Evolutionary conservation across 2,888 invertebrate species (phyloP).

Genomic region (Chouioia cunea): DNA sequence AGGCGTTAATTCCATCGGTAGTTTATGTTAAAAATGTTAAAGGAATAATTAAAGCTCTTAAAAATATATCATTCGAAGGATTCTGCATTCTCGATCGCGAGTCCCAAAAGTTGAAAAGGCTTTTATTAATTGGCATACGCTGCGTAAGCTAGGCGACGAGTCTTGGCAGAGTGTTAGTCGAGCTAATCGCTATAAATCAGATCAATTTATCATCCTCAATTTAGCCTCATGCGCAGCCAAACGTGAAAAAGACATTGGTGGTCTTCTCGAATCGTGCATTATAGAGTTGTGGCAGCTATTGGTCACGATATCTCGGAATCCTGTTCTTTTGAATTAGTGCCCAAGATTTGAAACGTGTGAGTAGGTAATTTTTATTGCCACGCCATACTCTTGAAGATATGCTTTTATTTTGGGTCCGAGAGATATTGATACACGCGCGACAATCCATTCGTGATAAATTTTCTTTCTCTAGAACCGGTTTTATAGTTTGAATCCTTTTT

Average conservation of each 20-base stretch:
- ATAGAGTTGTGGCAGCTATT: background rate
- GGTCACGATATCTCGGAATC: background rate
- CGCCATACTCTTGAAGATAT: too few relatives aligned
- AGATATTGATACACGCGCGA: conserved; percentile 21
- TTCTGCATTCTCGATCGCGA: too few relatives aligned
- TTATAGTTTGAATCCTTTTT: background rate
- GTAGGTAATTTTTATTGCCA: conserved; percentile 35
- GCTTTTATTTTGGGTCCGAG: background rate
- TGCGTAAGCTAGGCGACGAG: conserved; percentile 27
- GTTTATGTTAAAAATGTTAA: too few relatives aligned
- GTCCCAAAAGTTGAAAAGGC: background rate
- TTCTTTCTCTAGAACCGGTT: conserved; percentile 8
- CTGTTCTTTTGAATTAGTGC: background rate
- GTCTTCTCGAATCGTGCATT: conserved; percentile 19
- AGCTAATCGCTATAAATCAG: conserved; percentile 26
- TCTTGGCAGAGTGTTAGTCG: conserved; percentile 15
- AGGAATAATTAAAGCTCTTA: too few relatives aligned
- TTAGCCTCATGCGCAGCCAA: background rate
- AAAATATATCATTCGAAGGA: background rate
- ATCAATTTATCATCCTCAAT: conserved; percentile 32
- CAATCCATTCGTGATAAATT: conserved; percentile 27
- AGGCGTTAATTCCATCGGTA: too few relatives aligned
- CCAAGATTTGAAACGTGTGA: conserved; percentile 7
- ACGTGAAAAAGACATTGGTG: background rate
- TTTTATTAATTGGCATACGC: conserved; percentile 20